These are phyloP conservation scores for Nycticryphes semicollaris DNA, from an alignment of 2,113 vertebrate species.

Conservation along the genomic window DNA sequence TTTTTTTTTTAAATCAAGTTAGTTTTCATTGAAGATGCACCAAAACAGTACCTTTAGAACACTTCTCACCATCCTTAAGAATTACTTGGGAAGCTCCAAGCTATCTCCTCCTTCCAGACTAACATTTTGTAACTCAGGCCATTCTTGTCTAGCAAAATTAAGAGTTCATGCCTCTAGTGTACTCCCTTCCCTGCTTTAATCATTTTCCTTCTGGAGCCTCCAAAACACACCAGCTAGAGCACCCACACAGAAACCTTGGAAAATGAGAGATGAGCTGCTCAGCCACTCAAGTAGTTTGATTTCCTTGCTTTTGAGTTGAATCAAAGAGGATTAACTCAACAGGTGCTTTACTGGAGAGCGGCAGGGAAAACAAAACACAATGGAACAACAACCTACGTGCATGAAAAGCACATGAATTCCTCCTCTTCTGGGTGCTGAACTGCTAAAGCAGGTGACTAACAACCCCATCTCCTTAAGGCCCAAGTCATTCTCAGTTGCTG, in stretches of 20 bases:
- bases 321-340: slow-evolving; percentile 38
- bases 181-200: background rate
- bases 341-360: slow-evolving; percentile 20
- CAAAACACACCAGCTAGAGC: background rate
- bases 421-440: background rate
- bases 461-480: background rate
- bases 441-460: slow-evolving; percentile 22
- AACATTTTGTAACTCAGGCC: background rate
- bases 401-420: background rate
- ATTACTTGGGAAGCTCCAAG: background rate
- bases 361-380: slow-evolving; percentile 39
- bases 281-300: background rate
- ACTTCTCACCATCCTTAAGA: background rate
- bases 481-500: background rate
- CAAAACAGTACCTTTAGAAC: background rate
- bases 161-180: background rate
- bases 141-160: background rate
- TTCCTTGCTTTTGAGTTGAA: slow-evolving; percentile 20
- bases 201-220: background rate
- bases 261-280: background rate
- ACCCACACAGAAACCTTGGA: background rate
- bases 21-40: background rate
- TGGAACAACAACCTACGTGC: slow-evolving; percentile 19
- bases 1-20: background rate
- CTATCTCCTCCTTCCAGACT: background rate